Conservation (phyloP, 2,888 invertebrate species). For the Nebria salina region DNA sequence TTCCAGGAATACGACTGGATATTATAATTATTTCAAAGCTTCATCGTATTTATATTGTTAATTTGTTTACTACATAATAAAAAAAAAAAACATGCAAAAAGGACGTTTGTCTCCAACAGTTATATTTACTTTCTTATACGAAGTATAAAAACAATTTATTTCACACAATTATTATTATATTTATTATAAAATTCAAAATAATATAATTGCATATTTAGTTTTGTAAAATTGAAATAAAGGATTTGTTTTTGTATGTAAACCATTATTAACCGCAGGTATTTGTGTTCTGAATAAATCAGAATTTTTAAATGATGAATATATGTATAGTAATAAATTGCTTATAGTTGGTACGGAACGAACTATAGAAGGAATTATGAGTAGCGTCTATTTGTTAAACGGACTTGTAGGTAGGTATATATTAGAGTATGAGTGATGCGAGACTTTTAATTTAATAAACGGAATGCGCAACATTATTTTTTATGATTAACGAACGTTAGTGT, state of each 20-base stretch:
- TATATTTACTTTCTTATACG: no score
- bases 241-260: no score
- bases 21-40: background rate
- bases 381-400: background rate
- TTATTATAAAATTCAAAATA: no score
- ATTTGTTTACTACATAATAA: no score
- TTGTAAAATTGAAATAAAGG: no score
- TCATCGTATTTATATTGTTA: no score
- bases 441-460: constrained; percentile 34
- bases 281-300: background rate
- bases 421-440: background rate
- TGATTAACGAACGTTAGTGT: background rate
- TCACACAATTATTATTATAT: no score
- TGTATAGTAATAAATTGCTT: background rate
- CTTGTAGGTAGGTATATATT: background rate
- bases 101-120: no score
- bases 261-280: no score
- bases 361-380: background rate
- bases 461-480: constrained; percentile 4
- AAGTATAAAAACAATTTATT: no score
- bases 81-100: no score
- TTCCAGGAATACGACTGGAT: background rate
- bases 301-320: background rate
- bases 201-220: no score
- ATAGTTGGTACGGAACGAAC: background rate